A percentile compares a stretch with the other conserved stretches of the same genome.
phyloP scores from a whole-genome alignment of 2,888 invertebrate species.

The Ferdinandea cuprea region DNA sequence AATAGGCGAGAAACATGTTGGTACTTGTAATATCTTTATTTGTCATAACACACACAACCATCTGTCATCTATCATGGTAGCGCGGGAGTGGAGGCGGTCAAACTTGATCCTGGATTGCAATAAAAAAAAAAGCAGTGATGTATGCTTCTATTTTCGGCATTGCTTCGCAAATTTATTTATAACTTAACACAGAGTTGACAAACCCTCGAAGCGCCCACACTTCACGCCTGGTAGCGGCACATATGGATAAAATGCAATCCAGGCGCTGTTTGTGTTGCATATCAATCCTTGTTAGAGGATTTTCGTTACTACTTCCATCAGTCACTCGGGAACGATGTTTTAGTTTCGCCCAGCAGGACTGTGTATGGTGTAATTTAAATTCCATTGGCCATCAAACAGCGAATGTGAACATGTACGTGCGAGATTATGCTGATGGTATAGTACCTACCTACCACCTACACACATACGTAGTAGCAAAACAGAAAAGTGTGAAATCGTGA shows the following conservation, averaged over 20 bases:
- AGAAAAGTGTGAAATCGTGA: no score
- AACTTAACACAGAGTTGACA: slow-evolving; percentile 20
- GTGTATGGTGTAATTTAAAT: slow-evolving; percentile 1
- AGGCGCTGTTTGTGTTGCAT: slow-evolving; percentile 24
- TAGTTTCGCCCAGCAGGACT: slow-evolving; percentile 5
- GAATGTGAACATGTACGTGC: no score
- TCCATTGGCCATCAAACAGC: slow-evolving; percentile 15
- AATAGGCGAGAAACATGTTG: no score
- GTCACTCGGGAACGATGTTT: slow-evolving; percentile 16
- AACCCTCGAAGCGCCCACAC: slow-evolving; percentile 8
- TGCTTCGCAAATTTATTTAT: slow-evolving; percentile 49
- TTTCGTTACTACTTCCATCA: slow-evolving; percentile 18
- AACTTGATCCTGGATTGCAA: no score
- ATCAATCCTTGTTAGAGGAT: slow-evolving; percentile 47
- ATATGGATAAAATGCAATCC: slow-evolving; percentile 7
- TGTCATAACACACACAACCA: no score
- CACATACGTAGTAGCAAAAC: no score
- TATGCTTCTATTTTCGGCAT: slow-evolving; percentile 20
- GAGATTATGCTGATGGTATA: no score
- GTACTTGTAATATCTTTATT: no score
- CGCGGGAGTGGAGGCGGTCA: no score
- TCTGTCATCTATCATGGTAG: no score
- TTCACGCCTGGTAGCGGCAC: slow-evolving; percentile 4
- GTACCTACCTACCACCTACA: no score
- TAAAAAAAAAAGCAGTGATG: slow-evolving; percentile 22